A percentile compares a stretch with the other conserved stretches of the same genome.
Conservation (phyloP, 2,113 vertebrate species). For the Arothron firmamentum region DNA sequence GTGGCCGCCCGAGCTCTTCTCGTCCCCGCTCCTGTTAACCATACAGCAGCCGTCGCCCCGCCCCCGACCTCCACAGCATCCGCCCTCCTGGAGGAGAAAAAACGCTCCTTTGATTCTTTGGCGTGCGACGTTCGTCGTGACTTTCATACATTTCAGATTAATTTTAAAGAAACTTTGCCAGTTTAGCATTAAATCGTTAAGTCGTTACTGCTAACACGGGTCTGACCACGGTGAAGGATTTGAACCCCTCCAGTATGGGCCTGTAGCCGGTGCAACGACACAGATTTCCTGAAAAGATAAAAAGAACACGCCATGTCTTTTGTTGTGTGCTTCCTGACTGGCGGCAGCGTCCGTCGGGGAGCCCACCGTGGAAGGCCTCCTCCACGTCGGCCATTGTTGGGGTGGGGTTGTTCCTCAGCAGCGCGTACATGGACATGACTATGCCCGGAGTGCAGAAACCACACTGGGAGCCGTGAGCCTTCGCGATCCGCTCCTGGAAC, state of each 20-base stretch:
- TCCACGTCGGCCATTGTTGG: slow-evolving; percentile 84
- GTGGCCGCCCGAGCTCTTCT: slow-evolving; percentile 25
- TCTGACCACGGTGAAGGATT: slow-evolving; percentile 85
- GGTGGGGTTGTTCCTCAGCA: slow-evolving; percentile 81
- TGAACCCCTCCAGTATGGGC: slow-evolving; percentile 90
- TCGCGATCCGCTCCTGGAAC: slow-evolving; percentile 87
- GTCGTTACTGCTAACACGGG: background rate
- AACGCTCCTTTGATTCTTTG: background rate
- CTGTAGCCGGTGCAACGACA: slow-evolving; percentile 96
- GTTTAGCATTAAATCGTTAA: background rate
- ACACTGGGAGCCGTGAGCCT: slow-evolving; percentile 91
- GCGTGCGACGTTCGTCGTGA: background rate
- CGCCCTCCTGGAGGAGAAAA: slow-evolving; percentile 52
- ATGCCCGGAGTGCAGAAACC: slow-evolving; percentile 96
- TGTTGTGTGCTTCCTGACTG: background rate
- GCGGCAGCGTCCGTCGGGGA: background rate
- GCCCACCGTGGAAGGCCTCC: slow-evolving; percentile 88
- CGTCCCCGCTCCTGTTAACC: slow-evolving; percentile 31
- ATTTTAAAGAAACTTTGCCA: background rate
- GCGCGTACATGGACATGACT: slow-evolving; percentile 94
- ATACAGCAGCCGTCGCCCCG: slow-evolving; percentile 77
- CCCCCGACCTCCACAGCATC: slow-evolving; percentile 76
- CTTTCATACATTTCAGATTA: no score
- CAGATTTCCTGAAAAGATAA: slow-evolving; percentile 83
- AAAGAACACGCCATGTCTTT: background rate